Evolutionary conservation across 2,888 invertebrate genomes (phyloP), one percentile per base, ranked within the genome.

Genomic region (Apamea sordens): DNA sequence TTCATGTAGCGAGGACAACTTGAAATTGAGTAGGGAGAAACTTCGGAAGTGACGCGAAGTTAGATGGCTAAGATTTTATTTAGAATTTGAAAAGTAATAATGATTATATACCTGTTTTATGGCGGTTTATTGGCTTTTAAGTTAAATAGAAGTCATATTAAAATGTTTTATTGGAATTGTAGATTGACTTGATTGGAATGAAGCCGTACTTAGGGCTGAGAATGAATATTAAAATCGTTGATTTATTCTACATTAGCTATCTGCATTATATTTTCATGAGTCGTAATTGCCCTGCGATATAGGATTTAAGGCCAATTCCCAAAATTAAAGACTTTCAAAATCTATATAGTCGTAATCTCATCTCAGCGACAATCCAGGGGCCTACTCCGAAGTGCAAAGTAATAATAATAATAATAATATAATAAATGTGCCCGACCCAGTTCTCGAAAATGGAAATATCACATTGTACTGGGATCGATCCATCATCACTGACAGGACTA

Each of bases 21-120:
- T 86, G 47, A 41, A 88, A 86, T 84, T 82, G 74, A 79, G 80
- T 71, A 32, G 32, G 68, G 32, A 63, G n/a, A 50, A 72, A 59
- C 28, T 88, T 86, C 1, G n/a, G 41, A 72, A 64, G 36, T 63
- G 41, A 41, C 7, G 13, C 47, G n/a, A 84, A 82, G 79, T 85
- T 76, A 41, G 18, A 85, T 67, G 41, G 6, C 24, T 59, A 75
- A 68, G 76, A 79, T 82, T 79, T 44, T 21, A 53, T 70, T 50
- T 1, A n/a, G 24, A 68, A 68, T 44, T 59, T 79, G 13, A 50
- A 15, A 72, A 75, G 71, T 80, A 50, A 79, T 50, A 32, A 79
- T 50, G 50, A 59, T 44, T 64, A 50, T 18, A 11, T 59, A 21
- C 8, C n/a, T 56, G 28, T 75, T 81, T 44, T 61, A 11, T 32